Evolutionary conservation across 1,140 invertebrate genomes (phyloP), one percentile per base, ranked within the genome.

Genomic region (Caenorhabditis inopinata): DNA sequence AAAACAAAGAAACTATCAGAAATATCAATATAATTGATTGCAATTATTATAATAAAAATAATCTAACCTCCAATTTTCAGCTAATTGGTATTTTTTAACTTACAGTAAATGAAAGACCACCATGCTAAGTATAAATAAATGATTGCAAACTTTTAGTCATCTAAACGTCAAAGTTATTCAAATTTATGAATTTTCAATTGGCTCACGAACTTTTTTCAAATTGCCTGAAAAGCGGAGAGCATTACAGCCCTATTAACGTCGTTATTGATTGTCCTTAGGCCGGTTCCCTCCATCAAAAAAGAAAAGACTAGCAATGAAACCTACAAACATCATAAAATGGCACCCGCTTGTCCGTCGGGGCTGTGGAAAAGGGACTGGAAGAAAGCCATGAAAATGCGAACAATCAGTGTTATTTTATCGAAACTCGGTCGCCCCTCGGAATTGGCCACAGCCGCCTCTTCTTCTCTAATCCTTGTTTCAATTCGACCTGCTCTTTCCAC

Each of bases 331-430:
- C 58, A 68, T 68, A 68, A 68, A 68, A 68, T 68, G 58, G 58
- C 51, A 29, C 23, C 51, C 51, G 51, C 27, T 16, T 14, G 16
- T 2, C 16, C 58, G n/a, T 18, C 25, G 32, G n/a, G 9, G 9
- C 49, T 9, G 32, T 38, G n/a, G 58, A 42, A 32, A 38, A 68
- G 58, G 18, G 18, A 32, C n/a, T 21, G 12, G n/a, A 68, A 68
- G 32, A 68, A 68, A 68, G 58, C 35, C 58, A 68, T 38, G 58
- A 68, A 68, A 68, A 68, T 68, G 58, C 25, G 21, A 68, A 32
- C 35, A 68, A 68, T 68, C 58, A 68, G 58, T 68, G 58, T 68
- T 68, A 68, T 68, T 68, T 68, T 68, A 68, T 68, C 58, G 58
- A 68, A 68, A 38, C 58, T 58, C 32, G 2, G 25, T 68, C 23